Evolutionary conservation across 2,797 vertebrate species (phyloP).

Genomic region (Sarcoramphus papa): DNA sequence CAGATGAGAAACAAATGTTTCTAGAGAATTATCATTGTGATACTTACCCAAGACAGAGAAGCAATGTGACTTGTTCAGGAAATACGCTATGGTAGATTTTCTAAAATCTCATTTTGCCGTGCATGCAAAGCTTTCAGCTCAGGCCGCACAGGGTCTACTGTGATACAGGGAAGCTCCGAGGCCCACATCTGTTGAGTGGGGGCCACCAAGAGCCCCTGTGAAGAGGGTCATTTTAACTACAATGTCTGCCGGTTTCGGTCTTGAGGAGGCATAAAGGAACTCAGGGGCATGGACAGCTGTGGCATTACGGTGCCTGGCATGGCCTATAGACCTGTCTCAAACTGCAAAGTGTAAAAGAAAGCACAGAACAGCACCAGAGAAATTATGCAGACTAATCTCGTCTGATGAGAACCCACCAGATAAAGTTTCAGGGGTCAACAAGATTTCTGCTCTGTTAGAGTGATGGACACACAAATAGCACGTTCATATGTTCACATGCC

Average conservation of each 20-base stretch:
- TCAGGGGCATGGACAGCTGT: neutral
- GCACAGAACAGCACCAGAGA: neutral
- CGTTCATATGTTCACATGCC: neutral
- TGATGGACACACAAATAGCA: neutral
- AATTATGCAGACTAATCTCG: neutral
- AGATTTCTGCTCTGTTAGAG: neutral
- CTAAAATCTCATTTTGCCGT: neutral
- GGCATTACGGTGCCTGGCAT: rapidly evolving
- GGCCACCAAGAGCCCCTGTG: neutral
- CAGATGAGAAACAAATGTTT: neutral
- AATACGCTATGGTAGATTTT: neutral
- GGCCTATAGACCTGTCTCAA: neutral
- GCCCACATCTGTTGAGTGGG: neutral
- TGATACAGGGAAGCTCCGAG: neutral
- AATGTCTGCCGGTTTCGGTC: neutral
- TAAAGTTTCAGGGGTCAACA: neutral
- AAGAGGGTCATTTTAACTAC: neutral
- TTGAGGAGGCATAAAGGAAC: neutral
- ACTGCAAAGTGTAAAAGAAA: neutral
- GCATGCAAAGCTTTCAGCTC: neutral
- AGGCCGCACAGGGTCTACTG: rapidly evolving
- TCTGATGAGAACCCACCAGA: neutral
- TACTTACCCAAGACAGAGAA: neutral
- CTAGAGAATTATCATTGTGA: neutral
- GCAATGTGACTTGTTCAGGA: neutral